A percentile compares a stretch with the other conserved stretches of the same genome.
phyloP scores from a whole-genome alignment of 1,140 invertebrate genomes.

The Drosophila sturtevanti region DNA sequence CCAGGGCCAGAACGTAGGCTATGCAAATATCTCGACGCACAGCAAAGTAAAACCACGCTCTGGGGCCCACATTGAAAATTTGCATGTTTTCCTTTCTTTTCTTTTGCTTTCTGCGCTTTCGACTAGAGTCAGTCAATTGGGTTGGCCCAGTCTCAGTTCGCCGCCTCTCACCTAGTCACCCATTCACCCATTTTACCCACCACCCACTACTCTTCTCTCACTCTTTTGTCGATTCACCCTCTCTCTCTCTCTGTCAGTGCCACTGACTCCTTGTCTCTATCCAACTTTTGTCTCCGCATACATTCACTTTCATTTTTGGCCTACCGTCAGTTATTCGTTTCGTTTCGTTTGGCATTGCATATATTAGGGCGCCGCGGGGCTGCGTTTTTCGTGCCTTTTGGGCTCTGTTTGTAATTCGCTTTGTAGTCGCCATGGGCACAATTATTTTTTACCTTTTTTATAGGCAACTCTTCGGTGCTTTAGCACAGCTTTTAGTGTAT shows the following conservation, averaged over 20 bases:
- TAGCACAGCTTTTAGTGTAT: constrained; percentile 54
- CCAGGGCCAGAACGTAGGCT: constrained; percentile 36
- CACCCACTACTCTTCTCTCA: no score
- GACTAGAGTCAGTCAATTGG: constrained; percentile 70
- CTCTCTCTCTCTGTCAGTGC: background rate
- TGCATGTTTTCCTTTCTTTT: constrained; percentile 68
- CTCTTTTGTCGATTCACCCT: background rate
- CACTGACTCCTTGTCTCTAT: background rate
- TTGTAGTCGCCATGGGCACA: constrained; percentile 78
- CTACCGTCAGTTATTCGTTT: constrained; percentile 34
- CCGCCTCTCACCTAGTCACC: background rate
- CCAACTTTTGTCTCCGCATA: background rate
- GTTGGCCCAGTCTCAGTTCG: constrained; percentile 31
- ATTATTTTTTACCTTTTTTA: constrained; percentile 69
- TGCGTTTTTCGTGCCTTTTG: constrained; percentile 41
- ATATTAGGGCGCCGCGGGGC: constrained; percentile 50
- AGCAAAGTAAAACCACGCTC: constrained; percentile 61
- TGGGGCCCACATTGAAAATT: constrained; percentile 56
- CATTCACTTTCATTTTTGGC: constrained; percentile 72
- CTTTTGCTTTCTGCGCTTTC: constrained; percentile 44
- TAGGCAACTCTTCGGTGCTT: constrained; percentile 33
- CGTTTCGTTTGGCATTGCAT: constrained; percentile 51
- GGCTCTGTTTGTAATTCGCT: constrained; percentile 78
- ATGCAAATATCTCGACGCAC: constrained; percentile 73
- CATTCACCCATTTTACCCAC: no score